Base-by-base conservation (phyloP, 2,797 vertebrate genomes). In the Antennarius maculatus region DNA sequence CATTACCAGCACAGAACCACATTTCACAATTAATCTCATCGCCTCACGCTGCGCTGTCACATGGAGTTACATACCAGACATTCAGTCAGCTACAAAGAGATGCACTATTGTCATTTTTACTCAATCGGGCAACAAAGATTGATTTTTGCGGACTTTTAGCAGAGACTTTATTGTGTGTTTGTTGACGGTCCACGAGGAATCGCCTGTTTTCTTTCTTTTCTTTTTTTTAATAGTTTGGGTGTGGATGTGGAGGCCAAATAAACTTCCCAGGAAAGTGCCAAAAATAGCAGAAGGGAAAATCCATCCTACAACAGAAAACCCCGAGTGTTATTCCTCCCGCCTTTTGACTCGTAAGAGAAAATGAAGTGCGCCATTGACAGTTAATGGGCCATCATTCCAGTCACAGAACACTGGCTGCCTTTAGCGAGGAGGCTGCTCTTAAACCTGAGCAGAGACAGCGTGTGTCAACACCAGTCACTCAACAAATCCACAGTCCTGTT, bases 11-110 rank as follows among this genome's bases (percentile, higher is more conserved):
- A 47, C 77, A 69, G 72, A 84, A 74, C 74, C 80, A 76, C 85
- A 75, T 83, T 85, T 89, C 83, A 83, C 88, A 66, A 85, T 88
- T 80, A 86, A 82, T 90, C 85, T 79, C 77, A 59, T 72, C 37
- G 69, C 79, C 74, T 71, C 75, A 54, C 69, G 83, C 79, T 66
- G 71, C 7, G 75, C 80, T 81, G 84, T 87, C 88, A 88, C 80
- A 86, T 66, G 58, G 29, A 74, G 70, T 85, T 79, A 78, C 80
- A 86, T 75, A 75, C 74, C 82, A 85, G 69, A 67, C 77, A 65
- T 63, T 82, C 81, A 81, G 34, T n/a, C 18, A 74, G 65, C 71
- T 76, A 71, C 74, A 61, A 15, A 16, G 74, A 76, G 59, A 80
- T 61, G 54, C 78, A 69, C 70, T 54, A 63, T 69, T 82, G 71